Evolutionary conservation across 2,888 invertebrate species (phyloP).

Genomic region (Gasteruption jaculator): DNA sequence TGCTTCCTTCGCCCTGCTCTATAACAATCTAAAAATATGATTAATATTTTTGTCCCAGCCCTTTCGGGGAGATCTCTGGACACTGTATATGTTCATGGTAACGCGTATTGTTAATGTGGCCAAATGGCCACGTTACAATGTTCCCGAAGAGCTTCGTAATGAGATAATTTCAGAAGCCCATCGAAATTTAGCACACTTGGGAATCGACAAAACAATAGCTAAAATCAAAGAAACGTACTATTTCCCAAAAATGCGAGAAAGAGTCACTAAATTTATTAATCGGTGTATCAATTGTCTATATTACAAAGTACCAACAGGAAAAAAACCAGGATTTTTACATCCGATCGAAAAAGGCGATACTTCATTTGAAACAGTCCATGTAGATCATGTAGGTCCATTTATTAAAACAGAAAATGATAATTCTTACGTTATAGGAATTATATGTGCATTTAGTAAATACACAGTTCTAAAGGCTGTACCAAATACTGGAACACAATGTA

Average conservation of each 20-base stretch:
- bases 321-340: conserved; percentile 18
- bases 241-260: conserved; percentile 23
- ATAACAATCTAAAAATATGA: too few species aligned
- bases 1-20: too few species aligned
- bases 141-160: conserved; percentile 9
- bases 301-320: conserved; percentile 17
- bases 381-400: conserved; percentile 21
- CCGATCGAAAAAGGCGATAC: conserved; percentile 18
- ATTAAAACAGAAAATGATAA: conserved; percentile 11
- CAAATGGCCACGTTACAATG: too few species aligned
- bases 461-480: conserved; percentile 14
- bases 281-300: conserved; percentile 23
- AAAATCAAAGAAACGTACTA: conserved; percentile 21
- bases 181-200: conserved; percentile 18
- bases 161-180: conserved; percentile 18
- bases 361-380: conserved; percentile 19
- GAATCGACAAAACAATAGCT: conserved; percentile 20
- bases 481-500: conserved; percentile 10
- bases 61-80: too few species aligned
- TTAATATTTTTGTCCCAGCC: too few species aligned
- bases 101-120: too few species aligned
- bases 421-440: conserved; percentile 11
- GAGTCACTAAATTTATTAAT: conserved; percentile 17
- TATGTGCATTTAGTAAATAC: conserved; percentile 20
- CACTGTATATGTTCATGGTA: too few species aligned